phyloP scores from a whole-genome alignment of 2,888 invertebrate genomes.

The Volucella inanis region DNA sequence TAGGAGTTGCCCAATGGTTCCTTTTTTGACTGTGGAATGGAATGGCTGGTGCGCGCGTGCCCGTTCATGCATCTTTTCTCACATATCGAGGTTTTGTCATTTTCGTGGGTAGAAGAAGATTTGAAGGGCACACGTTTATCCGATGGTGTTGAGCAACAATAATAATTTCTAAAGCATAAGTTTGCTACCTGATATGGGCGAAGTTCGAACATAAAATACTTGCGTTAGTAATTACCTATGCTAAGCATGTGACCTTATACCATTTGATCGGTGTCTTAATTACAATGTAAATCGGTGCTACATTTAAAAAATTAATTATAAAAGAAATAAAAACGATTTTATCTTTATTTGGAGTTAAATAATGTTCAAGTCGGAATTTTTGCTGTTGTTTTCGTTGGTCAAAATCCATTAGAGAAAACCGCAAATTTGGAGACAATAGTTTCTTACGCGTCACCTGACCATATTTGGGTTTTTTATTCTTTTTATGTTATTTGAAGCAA shows the following conservation, averaged over 20 bases:
- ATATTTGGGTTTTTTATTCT: no score
- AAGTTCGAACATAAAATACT: slow-evolving; percentile 39
- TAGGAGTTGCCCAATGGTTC: slow-evolving; percentile 38
- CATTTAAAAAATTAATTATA: slow-evolving; percentile 48
- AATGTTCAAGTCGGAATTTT: slow-evolving; percentile 9
- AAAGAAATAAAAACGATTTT: slow-evolving; percentile 16
- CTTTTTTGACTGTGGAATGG: slow-evolving; percentile 31
- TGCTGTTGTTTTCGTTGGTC: background rate
- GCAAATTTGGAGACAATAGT: no score
- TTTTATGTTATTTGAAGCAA: no score
- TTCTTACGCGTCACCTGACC: no score
- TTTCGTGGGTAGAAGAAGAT: slow-evolving; percentile 55
- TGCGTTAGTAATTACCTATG: slow-evolving; percentile 52
- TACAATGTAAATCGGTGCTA: slow-evolving; percentile 58
- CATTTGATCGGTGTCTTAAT: slow-evolving; percentile 54
- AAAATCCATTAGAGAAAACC: slow-evolving; percentile 8
- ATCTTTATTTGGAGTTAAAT: slow-evolving; percentile 17
- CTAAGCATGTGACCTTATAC: slow-evolving; percentile 54
- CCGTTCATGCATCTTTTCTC: slow-evolving; percentile 34
- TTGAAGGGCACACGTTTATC: slow-evolving; percentile 59
- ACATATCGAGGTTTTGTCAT: slow-evolving; percentile 31
- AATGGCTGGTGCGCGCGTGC: slow-evolving; percentile 16
- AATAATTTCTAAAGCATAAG: slow-evolving; percentile 13
- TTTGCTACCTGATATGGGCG: slow-evolving; percentile 4
- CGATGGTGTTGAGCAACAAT: slow-evolving; percentile 9